These are phyloP conservation scores for Aromia moschata DNA, from an alignment of 2,888 invertebrate genomes.

Conservation along the genomic window DNA sequence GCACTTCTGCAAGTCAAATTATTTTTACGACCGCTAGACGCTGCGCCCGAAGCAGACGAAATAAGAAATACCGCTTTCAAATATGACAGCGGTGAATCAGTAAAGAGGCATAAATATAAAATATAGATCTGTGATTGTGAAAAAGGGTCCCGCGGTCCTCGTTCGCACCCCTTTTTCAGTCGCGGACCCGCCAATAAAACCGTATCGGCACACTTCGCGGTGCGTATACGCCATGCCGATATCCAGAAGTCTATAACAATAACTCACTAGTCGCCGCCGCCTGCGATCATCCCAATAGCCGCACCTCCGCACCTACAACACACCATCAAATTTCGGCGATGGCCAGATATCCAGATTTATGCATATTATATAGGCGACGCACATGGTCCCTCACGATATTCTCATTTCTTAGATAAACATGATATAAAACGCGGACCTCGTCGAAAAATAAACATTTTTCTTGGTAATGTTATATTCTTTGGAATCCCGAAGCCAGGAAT, in stretches of 20 bases:
- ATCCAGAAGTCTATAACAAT: slow-evolving; percentile 54
- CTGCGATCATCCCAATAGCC: slow-evolving; percentile 47
- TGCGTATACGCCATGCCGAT: slow-evolving; percentile 40
- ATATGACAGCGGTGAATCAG: slow-evolving; percentile 59
- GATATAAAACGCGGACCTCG: background rate
- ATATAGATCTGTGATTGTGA: slow-evolving; percentile 58
- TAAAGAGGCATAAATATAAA: slow-evolving; percentile 59
- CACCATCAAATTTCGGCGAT: slow-evolving; percentile 54
- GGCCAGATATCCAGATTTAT: slow-evolving; percentile 45
- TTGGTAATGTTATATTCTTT: background rate
- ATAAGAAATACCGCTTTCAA: slow-evolving; percentile 56
- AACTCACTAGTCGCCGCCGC: slow-evolving; percentile 50
- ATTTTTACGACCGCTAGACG: slow-evolving; percentile 38
- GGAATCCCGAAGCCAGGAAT: too few relatives aligned
- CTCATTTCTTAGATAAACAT: slow-evolving; percentile 30
- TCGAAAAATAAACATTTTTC: slow-evolving; percentile 6
- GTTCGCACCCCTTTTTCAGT: slow-evolving; percentile 45
- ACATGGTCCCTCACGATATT: slow-evolving; percentile 37
- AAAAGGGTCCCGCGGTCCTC: slow-evolving; percentile 44
- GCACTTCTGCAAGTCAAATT: slow-evolving; percentile 39
- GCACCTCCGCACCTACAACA: slow-evolving; percentile 51
- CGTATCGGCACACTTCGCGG: slow-evolving; percentile 37
- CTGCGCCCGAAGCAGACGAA: slow-evolving; percentile 41
- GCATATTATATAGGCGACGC: slow-evolving; percentile 41
- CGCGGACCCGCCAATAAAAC: slow-evolving; percentile 48